Evolutionary conservation across 2,888 invertebrate genomes (phyloP).

Genomic region (Linhomoeus sp.): DNA sequence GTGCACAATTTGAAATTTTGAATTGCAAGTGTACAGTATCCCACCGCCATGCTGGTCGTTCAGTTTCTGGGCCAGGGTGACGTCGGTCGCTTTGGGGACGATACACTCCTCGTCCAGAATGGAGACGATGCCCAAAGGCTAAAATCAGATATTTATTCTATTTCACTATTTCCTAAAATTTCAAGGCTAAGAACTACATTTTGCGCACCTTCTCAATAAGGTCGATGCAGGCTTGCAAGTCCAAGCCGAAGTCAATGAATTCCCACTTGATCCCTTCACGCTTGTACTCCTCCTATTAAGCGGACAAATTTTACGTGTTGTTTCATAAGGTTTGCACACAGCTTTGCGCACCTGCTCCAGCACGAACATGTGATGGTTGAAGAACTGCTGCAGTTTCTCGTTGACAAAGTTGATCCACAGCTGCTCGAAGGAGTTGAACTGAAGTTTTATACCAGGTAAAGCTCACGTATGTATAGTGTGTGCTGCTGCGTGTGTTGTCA

Average conservation of each 20-base stretch:
- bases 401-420: no score
- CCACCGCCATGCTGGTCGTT: constrained; percentile 98
- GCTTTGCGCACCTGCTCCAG: constrained; percentile 68
- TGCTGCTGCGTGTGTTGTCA: no score
- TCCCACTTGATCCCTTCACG: constrained; percentile 74
- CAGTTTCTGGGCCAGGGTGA: constrained; percentile 92
- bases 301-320: no score
- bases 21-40: constrained; percentile 87
- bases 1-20: no score
- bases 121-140: constrained; percentile 99
- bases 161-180: constrained; percentile 41
- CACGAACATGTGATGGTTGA: constrained; percentile 98
- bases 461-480: no score
- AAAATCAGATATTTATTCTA: no score
- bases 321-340: no score
- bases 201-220: constrained; percentile 68
- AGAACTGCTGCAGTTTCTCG: no score
- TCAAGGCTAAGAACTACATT: no score
- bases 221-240: constrained; percentile 80
- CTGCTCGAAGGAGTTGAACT: constrained; percentile 97
- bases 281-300: constrained; percentile 39
- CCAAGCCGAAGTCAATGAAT: constrained; percentile 91
- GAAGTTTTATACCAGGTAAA: no score
- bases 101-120: constrained; percentile 99
- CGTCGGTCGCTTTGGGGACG: constrained; percentile 99